Percentiles rank a stretch among this genome's conserved stretches.
Evolutionary conservation across 2,888 invertebrate genomes (phyloP).

Genomic region (Leptura quadrifasciata): DNA sequence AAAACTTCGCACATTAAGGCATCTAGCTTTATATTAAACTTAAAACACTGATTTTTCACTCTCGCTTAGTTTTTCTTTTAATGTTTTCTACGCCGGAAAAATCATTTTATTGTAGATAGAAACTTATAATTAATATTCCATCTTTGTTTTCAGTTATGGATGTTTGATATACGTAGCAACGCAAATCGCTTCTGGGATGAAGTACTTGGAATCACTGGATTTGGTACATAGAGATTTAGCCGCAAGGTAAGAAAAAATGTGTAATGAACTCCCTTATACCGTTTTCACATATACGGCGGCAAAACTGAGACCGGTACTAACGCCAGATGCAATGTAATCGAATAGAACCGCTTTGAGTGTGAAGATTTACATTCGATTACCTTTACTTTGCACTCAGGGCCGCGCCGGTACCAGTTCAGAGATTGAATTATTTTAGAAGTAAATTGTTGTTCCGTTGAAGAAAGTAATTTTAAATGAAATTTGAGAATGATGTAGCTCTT

Average conservation of each 20-base stretch:
- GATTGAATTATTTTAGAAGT: no score
- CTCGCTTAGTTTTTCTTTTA: constrained; percentile 46
- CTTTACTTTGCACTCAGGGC: no score
- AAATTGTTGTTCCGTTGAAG: no score
- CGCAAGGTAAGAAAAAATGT: constrained; percentile 78
- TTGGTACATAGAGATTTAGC: constrained; percentile 93
- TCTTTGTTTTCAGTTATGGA: constrained; percentile 81
- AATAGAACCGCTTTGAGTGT: no score
- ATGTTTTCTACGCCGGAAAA: constrained; percentile 9
- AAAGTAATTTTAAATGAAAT: no score
- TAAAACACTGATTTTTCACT: constrained; percentile 45
- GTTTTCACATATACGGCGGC: no score
- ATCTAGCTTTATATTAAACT: constrained; percentile 37
- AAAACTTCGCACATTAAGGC: constrained; percentile 61
- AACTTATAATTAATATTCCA: constrained; percentile 30
- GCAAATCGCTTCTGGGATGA: constrained; percentile 95
- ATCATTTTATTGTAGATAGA: not conserved
- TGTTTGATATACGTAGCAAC: constrained; percentile 90
- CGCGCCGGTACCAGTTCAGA: no score
- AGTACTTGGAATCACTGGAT: constrained; percentile 92
- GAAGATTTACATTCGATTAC: no score
- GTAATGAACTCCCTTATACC: not conserved
- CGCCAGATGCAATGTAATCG: no score
- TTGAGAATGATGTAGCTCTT: no score
- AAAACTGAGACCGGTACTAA: no score